Percentiles rank a stretch among this genome's conserved stretches.
phyloP scores from a whole-genome alignment of 2,113 vertebrate species.

The Pelodiscus sinensis region DNA sequence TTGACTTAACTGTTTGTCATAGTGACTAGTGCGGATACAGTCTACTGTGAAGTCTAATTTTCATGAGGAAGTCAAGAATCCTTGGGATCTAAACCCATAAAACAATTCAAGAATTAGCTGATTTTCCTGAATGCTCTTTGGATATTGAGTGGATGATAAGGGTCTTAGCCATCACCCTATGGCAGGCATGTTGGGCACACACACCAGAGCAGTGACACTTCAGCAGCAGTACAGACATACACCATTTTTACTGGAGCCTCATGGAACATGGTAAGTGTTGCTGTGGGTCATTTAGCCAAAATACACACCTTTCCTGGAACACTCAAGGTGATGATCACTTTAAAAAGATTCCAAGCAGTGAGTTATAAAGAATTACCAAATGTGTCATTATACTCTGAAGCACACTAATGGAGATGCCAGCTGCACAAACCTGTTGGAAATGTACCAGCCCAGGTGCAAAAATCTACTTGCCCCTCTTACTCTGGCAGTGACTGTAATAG shows the following conservation, averaged over 20 bases:
- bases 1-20: not conserved
- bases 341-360: not conserved
- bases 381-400: not conserved
- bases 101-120: too few species aligned
- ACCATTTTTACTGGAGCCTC: not conserved
- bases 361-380: not conserved
- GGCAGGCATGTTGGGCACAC: not conserved
- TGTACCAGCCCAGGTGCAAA: not conserved
- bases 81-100: not conserved
- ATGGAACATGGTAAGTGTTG: not conserved
- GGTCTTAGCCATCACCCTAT: slow-evolving; percentile 15
- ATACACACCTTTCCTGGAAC: not conserved
- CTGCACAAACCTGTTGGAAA: not conserved
- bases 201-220: not conserved
- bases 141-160: slow-evolving; percentile 69
- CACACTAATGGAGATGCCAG: not conserved
- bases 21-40: not conserved
- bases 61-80: not conserved
- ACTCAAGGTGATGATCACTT: not conserved
- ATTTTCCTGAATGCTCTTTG: not conserved
- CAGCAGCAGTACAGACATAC: not conserved
- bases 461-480: not conserved
- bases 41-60: not conserved
- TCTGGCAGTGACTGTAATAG: slow-evolving; percentile 7
- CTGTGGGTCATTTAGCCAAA: not conserved